Conservation (phyloP, 1,140 invertebrate genomes). For the fruit fly (Drosophila melanogaster) region Release_6_plus_ISO1_MT NC_004354.4:3171001-3171500, state of each 20-base stretch:
- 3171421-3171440: slow-evolving; percentile 1
- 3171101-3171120: slow-evolving; percentile 25
- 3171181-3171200: slow-evolving; percentile 16
- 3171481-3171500: slow-evolving; percentile 24
- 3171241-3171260: slow-evolving; percentile 73
- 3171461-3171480: slow-evolving; percentile 76
- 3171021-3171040: background rate
- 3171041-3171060: slow-evolving; percentile 27
- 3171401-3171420: slow-evolving; percentile 70
- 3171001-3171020: background rate
- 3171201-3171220: slow-evolving; percentile 6
- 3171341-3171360: slow-evolving; percentile 23
- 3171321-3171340: slow-evolving; percentile 34
- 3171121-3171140: slow-evolving; percentile 18
- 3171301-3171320: slow-evolving; percentile 16
- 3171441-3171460: slow-evolving; percentile 12
- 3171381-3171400: slow-evolving; percentile 51
- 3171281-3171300: slow-evolving; percentile 43
- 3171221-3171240: slow-evolving; percentile 53
- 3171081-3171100: slow-evolving; percentile 30
- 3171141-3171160: slow-evolving; percentile 34
- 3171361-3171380: slow-evolving; percentile 44
- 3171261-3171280: slow-evolving; percentile 75
- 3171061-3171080: slow-evolving; percentile 51
- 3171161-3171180: slow-evolving; percentile 40